phyloP scores from a whole-genome alignment of 2,888 invertebrate species.

The Acrobasis repandana region DNA sequence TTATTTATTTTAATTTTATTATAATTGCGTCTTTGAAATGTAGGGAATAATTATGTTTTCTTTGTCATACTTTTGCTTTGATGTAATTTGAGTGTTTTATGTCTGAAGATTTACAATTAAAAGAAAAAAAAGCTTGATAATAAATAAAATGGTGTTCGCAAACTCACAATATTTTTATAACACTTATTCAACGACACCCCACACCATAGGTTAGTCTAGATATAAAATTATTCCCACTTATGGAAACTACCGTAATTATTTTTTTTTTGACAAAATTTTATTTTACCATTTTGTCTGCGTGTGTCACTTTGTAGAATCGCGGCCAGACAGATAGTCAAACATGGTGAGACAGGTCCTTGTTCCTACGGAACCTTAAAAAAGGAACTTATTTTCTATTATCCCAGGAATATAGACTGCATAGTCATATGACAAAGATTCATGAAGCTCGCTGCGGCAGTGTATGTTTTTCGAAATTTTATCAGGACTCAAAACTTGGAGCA shows the following conservation, averaged over 20 bases:
- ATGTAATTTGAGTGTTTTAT: background rate
- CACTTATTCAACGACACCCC: no score
- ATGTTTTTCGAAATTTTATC: conserved; percentile 23
- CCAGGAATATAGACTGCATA: background rate
- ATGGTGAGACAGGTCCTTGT: no score
- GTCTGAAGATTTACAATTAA: background rate
- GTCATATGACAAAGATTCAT: background rate
- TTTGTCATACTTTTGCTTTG: background rate
- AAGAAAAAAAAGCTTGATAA: background rate
- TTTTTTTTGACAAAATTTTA: no score
- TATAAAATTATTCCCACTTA: no score
- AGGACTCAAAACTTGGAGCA: background rate
- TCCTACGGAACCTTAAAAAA: background rate
- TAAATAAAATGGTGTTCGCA: no score
- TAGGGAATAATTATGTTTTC: background rate
- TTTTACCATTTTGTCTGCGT: no score
- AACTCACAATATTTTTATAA: no score
- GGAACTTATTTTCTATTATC: background rate
- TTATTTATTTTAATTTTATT: background rate
- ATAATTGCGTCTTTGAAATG: background rate
- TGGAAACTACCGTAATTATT: no score
- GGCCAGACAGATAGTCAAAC: no score
- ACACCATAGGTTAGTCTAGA: no score
- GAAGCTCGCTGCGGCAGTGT: conserved; percentile 15
- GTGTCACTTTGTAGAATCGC: no score